A percentile compares a stretch with the other conserved stretches of the same genome.
Evolutionary conservation across 1,140 invertebrate genomes (phyloP).

Genomic region (Leguminivora glycinivorella): DNA sequence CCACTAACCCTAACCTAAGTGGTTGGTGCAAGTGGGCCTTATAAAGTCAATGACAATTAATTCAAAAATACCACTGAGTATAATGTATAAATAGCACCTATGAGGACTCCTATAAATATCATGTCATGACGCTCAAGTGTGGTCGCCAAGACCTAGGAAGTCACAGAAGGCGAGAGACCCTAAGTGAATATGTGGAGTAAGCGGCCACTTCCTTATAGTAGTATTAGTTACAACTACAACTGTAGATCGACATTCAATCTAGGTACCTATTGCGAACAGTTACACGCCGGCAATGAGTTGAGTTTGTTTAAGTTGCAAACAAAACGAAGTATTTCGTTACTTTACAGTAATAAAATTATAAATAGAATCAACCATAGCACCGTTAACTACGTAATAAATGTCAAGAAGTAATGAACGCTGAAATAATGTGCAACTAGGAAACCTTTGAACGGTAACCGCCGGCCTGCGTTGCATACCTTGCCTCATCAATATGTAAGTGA

Average conservation of each 20-base stretch:
- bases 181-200: not conserved
- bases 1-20: too few species aligned
- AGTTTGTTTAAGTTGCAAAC: not conserved
- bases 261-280: not conserved
- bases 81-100: too few species aligned
- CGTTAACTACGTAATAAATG: too few species aligned
- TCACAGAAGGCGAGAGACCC: not conserved
- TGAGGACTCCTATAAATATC: too few species aligned
- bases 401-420: too few species aligned
- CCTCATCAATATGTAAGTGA: not conserved
- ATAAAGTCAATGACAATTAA: slow-evolving; percentile 7
- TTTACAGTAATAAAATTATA: too few species aligned
- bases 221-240: too few species aligned
- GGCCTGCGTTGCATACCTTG: not conserved
- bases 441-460: not conserved
- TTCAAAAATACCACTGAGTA: not conserved
- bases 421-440: not conserved
- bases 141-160: not conserved
- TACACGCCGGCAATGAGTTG: too few species aligned
- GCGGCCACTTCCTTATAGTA: slow-evolving; percentile 22
- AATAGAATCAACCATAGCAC: too few species aligned
- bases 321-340: too few species aligned
- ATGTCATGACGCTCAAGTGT: too few species aligned
- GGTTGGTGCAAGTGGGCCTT: too few species aligned
- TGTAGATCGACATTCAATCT: not conserved